Conservation (phyloP, 1,140 invertebrate species). For the Aphaenogaster rudis region DNA sequence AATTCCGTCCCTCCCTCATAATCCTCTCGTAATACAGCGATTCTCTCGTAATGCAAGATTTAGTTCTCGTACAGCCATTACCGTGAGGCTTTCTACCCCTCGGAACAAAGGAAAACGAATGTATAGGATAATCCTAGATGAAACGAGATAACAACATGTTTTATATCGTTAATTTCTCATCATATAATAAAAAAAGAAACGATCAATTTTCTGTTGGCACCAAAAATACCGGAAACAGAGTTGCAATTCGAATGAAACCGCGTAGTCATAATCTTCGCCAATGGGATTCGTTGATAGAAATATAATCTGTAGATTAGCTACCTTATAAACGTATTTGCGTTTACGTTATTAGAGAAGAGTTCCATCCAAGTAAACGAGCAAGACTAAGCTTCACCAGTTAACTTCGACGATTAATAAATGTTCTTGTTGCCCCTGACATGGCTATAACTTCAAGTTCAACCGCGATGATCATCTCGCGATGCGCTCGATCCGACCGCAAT, state of each 20-base stretch:
- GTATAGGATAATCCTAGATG: neutral
- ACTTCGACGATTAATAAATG: neutral
- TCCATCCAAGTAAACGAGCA: neutral
- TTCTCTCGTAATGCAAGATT: conserved; percentile 20
- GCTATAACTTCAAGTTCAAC: neutral
- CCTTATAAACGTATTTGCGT: neutral
- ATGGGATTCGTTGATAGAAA: neutral
- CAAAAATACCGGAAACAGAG: neutral
- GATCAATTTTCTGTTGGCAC: neutral
- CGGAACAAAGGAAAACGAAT: conserved; percentile 4
- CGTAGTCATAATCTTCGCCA: neutral
- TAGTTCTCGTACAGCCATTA: neutral
- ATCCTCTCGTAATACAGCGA: conserved; percentile 7
- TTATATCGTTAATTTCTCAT: neutral
- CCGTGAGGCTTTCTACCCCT: neutral
- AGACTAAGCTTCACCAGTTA: neutral
- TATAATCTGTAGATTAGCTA: neutral
- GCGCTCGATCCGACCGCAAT: neutral
- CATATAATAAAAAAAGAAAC: neutral
- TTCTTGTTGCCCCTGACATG: neutral
- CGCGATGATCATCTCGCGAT: neutral
- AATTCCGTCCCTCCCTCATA: conserved; percentile 10
- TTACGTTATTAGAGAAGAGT: neutral
- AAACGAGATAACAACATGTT: neutral
- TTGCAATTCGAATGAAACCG: neutral